Base-by-base conservation (phyloP, 2,888 invertebrate species). In the Pheosia gnoma region DNA sequence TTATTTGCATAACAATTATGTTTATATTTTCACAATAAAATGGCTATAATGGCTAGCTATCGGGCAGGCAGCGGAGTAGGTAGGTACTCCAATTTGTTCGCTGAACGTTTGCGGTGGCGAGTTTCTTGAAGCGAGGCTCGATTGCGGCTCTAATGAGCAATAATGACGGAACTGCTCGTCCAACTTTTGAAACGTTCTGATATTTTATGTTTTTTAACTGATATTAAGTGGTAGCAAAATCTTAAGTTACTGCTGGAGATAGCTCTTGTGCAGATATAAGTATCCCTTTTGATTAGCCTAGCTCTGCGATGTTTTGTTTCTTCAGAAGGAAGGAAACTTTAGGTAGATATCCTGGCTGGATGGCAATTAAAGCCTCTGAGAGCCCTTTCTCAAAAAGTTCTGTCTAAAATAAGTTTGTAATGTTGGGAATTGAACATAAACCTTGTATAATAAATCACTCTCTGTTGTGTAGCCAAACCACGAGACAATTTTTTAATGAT, bases 131-230 rank as follows among this genome's bases (percentile, higher is more conserved):
- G 86, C 89, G 88, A 86, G 82, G 77, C 75, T 90, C 88, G 76
- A 90, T 89, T 90, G 91, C 88, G 87, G 81, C 79, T 83, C 82
- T 89, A 90, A 90, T 90, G 87, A 90, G 88, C 89, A 90, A 87
- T 90, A 88, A 90, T 87, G 86, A 89, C 84, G 89, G 80, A 88
- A 86, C 83, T 80, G 84, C 83, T 83, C 76, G 56, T 38, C 57
- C 38, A 75, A 75, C 62, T 72, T 72, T 59, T 63, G 63, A 54
- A 25, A 65, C 57, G 65, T 72, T 80, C 78, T 77, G 73, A 76
- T 77, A 78, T 80, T 81, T 82, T 78, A 80, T 79, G 79, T 74
- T 70, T 73, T 74, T 76, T 71, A 70, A 71, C 67, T 71, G 64
- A 71, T 74, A 75, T 74, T 72, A 74, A 61, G 65, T 61, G 61